Percentiles rank a stretch among this genome's conserved stretches.
Conservation (phyloP, 2,797 vertebrate species). For the Ctenopoma kingsleyae region DNA sequence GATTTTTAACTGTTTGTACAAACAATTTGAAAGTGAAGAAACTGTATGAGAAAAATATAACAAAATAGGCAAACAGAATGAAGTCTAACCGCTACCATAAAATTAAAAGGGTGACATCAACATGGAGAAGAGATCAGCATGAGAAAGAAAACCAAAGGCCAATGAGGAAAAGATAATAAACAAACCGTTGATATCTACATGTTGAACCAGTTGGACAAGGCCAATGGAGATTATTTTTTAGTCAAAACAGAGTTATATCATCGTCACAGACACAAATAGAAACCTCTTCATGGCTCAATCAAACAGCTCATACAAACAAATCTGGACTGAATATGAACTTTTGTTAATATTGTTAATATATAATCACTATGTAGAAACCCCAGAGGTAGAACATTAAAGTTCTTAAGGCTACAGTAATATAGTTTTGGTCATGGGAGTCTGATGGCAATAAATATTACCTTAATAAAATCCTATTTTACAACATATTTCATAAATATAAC, state of each 20-base stretch:
- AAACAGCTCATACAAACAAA: background rate
- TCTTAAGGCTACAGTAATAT: background rate
- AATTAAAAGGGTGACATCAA: background rate
- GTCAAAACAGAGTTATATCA: background rate
- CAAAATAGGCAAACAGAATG: background rate
- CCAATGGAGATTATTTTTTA: background rate
- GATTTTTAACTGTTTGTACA: background rate
- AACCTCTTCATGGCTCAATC: background rate
- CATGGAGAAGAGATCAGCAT: background rate
- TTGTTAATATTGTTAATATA: background rate
- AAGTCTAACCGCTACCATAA: background rate
- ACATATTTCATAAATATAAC: slow-evolving; percentile 16
- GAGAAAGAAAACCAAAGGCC: background rate
- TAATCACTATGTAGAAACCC: background rate
- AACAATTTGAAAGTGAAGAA: background rate
- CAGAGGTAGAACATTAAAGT: background rate
- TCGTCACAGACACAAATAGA: background rate
- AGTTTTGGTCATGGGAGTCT: background rate
- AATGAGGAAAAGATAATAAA: background rate
- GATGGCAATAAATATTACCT: background rate
- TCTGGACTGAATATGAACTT: background rate
- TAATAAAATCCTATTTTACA: background rate
- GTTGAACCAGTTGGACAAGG: slow-evolving; percentile 24
- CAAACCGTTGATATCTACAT: background rate
- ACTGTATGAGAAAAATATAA: background rate